A percentile compares a stretch with the other conserved stretches of the same genome.
Conservation (phyloP, 2,888 invertebrate species). For the Thalpophila matura region DNA sequence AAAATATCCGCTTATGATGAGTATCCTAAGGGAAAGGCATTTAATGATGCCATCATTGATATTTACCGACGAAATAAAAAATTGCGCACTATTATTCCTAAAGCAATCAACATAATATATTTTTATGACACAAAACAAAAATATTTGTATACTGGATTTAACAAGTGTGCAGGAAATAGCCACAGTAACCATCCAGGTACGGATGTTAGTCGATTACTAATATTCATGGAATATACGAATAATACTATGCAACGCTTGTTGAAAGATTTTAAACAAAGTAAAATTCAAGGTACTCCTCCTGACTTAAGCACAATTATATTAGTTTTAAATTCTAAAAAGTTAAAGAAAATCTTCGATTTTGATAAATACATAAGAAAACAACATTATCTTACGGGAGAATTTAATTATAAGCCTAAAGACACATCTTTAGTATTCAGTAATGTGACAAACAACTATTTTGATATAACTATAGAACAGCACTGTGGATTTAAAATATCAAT, state of each 20-base stretch:
- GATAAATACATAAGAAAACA: neutral
- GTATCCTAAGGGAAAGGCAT: neutral
- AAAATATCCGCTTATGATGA: neutral
- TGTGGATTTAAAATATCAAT: constrained; percentile 46
- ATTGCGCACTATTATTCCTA: neutral
- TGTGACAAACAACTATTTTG: constrained; percentile 27
- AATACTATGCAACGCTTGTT: constrained; percentile 25
- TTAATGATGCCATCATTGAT: neutral
- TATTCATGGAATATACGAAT: constrained; percentile 26
- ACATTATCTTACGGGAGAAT: constrained; percentile 2
- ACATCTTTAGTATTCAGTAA: constrained; percentile 7
- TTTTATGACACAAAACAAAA: constrained; percentile 9
- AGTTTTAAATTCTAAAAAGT: constrained; percentile 10
- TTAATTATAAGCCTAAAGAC: constrained; percentile 7
- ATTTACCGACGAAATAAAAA: neutral
- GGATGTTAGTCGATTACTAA: constrained; percentile 26
- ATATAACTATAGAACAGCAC: constrained; percentile 33
- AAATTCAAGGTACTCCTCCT: neutral
- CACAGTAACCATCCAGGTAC: constrained; percentile 1
- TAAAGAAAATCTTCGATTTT: constrained; percentile 9
- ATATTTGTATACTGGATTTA: neutral
- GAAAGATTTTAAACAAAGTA: constrained; percentile 10
- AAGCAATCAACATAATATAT: neutral
- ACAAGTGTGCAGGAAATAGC: constrained; percentile 1
- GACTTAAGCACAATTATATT: constrained; percentile 17